Percentiles rank a stretch among this genome's conserved stretches.
phyloP scores from a whole-genome alignment of 2,797 vertebrate genomes.

The Chaetophractus vellerosus region DNA sequence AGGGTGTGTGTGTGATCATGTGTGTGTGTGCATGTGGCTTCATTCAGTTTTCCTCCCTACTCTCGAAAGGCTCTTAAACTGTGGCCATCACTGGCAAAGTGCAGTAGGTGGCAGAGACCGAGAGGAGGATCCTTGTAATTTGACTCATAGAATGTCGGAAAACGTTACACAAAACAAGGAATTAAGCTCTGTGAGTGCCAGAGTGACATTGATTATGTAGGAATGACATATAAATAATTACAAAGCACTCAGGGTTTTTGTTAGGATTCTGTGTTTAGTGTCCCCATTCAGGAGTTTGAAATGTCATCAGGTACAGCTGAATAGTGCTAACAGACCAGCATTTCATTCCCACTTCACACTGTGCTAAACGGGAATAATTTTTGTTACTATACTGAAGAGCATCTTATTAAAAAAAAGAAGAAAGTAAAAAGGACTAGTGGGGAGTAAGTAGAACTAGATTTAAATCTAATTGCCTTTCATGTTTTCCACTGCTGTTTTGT shows the following conservation, averaged over 20 bases:
- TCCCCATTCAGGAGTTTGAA: constrained; percentile 82
- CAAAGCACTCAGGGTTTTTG: constrained; percentile 57
- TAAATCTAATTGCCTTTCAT: constrained; percentile 79
- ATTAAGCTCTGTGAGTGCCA: background rate
- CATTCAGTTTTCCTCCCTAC: background rate
- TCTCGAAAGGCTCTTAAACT: background rate
- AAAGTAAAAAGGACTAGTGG: constrained; percentile 20
- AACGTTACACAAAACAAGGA: background rate
- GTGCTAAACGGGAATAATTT: constrained; percentile 78
- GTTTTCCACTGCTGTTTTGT: constrained; percentile 52
- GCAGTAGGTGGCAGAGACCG: background rate
- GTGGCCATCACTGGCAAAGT: background rate
- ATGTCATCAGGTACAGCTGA: constrained; percentile 72
- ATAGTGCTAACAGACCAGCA: constrained; percentile 61
- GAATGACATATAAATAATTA: constrained; percentile 73
- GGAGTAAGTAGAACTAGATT: constrained; percentile 78
- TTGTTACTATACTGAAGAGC: constrained; percentile 77
- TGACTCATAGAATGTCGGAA: constrained; percentile 69
- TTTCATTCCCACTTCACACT: constrained; percentile 79
- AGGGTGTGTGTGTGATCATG: accelerated
- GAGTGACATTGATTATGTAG: constrained; percentile 50
- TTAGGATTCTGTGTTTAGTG: constrained; percentile 76
- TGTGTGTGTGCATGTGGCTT: background rate
- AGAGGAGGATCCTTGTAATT: background rate
- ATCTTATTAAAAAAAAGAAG: constrained; percentile 64